Conservation (phyloP, 2,888 invertebrate species). For the Hypena proboscidalis region DNA sequence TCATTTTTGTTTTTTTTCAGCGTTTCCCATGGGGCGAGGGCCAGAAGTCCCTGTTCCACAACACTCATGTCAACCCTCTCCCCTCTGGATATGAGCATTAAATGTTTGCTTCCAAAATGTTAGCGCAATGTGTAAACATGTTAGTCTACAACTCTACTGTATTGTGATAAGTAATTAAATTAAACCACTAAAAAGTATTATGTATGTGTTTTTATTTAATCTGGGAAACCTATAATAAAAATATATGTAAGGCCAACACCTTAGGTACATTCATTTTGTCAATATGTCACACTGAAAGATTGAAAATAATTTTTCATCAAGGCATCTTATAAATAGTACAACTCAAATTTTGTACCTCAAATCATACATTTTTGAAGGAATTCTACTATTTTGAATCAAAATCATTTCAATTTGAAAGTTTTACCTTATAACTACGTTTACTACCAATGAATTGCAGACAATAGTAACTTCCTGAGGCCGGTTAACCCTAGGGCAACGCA, state of each 20-base stretch:
- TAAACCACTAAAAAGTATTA: slow-evolving; percentile 30
- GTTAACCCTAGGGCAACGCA: too few relatives aligned
- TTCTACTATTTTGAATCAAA: background rate
- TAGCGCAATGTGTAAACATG: slow-evolving; percentile 31
- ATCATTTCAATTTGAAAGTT: too few relatives aligned
- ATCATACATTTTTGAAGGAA: background rate
- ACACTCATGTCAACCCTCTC: slow-evolving; percentile 91
- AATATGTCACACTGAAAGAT: too few relatives aligned
- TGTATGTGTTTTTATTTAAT: slow-evolving; percentile 8
- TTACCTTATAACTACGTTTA: too few relatives aligned
- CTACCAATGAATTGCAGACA: too few relatives aligned
- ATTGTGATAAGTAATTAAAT: slow-evolving; percentile 61
- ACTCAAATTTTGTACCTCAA: too few relatives aligned
- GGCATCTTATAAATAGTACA: too few relatives aligned
- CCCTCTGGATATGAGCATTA: slow-evolving; percentile 91
- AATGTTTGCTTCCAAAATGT: slow-evolving; percentile 23
- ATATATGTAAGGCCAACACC: too few relatives aligned
- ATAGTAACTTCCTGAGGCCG: too few relatives aligned
- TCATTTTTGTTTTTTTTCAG: slow-evolving; percentile 80
- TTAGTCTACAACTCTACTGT: slow-evolving; percentile 58
- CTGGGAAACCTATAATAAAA: too few relatives aligned
- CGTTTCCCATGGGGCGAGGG: slow-evolving; percentile 98
- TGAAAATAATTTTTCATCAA: too few relatives aligned
- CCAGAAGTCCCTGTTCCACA: slow-evolving; percentile 94
- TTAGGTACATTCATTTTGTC: too few relatives aligned